Base-by-base conservation (phyloP, 2,888 invertebrate genomes). In the Drosophila ezoana region DNA sequence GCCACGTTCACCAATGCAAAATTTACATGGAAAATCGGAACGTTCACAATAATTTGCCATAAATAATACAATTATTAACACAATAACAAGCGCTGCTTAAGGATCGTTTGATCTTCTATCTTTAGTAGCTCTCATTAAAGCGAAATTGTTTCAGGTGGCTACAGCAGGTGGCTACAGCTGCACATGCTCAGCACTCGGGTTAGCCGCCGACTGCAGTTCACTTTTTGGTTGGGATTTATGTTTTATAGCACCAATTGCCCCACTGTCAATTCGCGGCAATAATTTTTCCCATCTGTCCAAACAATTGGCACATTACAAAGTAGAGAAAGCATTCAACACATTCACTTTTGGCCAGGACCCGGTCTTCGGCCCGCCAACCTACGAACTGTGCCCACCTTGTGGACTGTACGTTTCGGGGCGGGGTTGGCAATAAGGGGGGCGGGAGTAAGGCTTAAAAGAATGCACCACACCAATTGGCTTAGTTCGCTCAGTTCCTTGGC, bases 271-370 rank as follows among this genome's bases (percentile, higher is more conserved):
- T 66, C 59, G 60, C 44, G 74, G 76, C 74, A 73, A 83, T 86
- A 86, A 83, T 85, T 83, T 86, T 82, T 75, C 63, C 62, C 77
- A 76, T 79, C 65, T 67, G 77, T 72, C 80, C 71, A 86, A 83
- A 82, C 82, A 82, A 88, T 88, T 83, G 83, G 83, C 83, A 86
- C 87, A 79, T 88, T 88, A 83, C 83, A 83, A 83, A 83, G 83
- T 88, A 79, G 83, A 86, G 89, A 83, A 86, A 88, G 89, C 84
- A 73, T 56, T 74, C 79, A 79, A 88, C 81, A 83, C 83, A 83
- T 83, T 83, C 83, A 83, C 83, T 83, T 83, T 83, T 88, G 58
- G 79, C 66, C 76, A 54, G 57, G 47, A 56, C 47, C 38, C 40
- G 20, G 33, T 40, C 51, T 48, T 14, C 62, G 35, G 61, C 59